Conservation (phyloP, 1,140 invertebrate genomes). For the Mya arenaria region DNA sequence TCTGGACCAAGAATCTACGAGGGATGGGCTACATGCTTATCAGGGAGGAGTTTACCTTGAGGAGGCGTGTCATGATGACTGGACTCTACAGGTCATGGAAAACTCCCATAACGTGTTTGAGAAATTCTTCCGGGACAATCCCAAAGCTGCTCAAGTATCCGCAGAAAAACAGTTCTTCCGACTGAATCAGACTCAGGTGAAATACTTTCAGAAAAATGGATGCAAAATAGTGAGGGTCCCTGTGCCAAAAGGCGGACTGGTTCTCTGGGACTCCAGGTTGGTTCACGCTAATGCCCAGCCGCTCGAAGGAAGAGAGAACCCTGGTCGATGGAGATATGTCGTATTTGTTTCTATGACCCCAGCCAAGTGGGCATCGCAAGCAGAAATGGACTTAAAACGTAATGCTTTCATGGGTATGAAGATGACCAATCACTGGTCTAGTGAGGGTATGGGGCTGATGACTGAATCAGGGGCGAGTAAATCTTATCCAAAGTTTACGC, state of each 20-base stretch:
- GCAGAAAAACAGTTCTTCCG: constrained; percentile 22
- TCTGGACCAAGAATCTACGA: constrained; percentile 28
- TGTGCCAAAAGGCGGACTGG: constrained; percentile 59
- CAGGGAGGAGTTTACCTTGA: constrained; percentile 61
- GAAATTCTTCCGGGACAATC: constrained; percentile 43
- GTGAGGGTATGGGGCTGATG: constrained; percentile 5
- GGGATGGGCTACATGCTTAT: constrained; percentile 56
- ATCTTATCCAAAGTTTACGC: constrained; percentile 34
- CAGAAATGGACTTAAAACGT: constrained; percentile 27
- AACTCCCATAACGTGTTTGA: constrained; percentile 51
- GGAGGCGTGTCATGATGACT: constrained; percentile 36
- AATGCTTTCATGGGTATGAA: constrained; percentile 32
- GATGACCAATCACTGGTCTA: constrained; percentile 59
- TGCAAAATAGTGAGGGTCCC: constrained; percentile 45
- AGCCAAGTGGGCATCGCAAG: constrained; percentile 51
- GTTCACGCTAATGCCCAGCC: constrained; percentile 54
- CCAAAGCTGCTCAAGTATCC: not conserved
- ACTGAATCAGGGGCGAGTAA: constrained; percentile 29
- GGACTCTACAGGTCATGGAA: constrained; percentile 55
- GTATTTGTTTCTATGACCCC: constrained; percentile 58
- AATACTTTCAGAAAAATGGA: constrained; percentile 39
- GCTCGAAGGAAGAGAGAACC: constrained; percentile 22
- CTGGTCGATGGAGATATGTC: constrained; percentile 54
- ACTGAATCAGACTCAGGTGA: constrained; percentile 13
- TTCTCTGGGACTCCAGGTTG: constrained; percentile 56